A percentile compares a stretch with the other conserved stretches of the same genome.
Conservation (phyloP, 2,797 vertebrate genomes). For the Pantherophis vulpinus region DNA sequence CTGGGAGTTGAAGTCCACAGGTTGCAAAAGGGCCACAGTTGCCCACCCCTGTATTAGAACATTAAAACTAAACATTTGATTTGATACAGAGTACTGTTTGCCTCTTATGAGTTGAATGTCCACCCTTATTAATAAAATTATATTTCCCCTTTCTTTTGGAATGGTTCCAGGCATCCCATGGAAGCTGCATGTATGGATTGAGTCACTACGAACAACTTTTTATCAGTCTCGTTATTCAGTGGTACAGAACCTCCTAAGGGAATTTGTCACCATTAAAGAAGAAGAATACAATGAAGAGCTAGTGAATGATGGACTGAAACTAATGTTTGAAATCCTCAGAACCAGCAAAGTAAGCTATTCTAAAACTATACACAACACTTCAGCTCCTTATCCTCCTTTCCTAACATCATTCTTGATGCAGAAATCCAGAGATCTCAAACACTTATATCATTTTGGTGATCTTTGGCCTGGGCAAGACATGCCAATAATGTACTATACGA, state of each 20-base stretch:
- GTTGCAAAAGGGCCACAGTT: no score
- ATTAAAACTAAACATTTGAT: not conserved
- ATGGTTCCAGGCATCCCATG: slow-evolving; percentile 84
- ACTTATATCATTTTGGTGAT: not conserved
- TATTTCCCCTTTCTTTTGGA: not conserved
- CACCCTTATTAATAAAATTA: not conserved
- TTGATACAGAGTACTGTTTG: not conserved
- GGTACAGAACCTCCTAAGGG: slow-evolving; percentile 85
- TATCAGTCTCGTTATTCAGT: slow-evolving; percentile 85
- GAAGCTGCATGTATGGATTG: slow-evolving; percentile 95
- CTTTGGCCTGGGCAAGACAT: not conserved
- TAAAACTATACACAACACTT: not conserved
- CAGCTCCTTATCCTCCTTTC: not conserved
- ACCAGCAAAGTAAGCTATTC: slow-evolving; percentile 83
- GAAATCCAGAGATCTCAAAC: not conserved
- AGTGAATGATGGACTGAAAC: slow-evolving; percentile 82
- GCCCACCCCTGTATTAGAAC: not conserved
- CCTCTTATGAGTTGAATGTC: not conserved
- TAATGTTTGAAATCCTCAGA: slow-evolving; percentile 89
- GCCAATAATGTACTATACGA: not conserved
- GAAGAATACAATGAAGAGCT: slow-evolving; percentile 93
- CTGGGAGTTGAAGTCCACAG: no score
- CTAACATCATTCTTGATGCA: not conserved
- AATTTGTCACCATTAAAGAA: slow-evolving; percentile 88
- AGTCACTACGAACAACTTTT: slow-evolving; percentile 89